These are phyloP conservation scores for Valencia hispanica DNA, from an alignment of 2,797 vertebrate species.

Conservation along the genomic window DNA sequence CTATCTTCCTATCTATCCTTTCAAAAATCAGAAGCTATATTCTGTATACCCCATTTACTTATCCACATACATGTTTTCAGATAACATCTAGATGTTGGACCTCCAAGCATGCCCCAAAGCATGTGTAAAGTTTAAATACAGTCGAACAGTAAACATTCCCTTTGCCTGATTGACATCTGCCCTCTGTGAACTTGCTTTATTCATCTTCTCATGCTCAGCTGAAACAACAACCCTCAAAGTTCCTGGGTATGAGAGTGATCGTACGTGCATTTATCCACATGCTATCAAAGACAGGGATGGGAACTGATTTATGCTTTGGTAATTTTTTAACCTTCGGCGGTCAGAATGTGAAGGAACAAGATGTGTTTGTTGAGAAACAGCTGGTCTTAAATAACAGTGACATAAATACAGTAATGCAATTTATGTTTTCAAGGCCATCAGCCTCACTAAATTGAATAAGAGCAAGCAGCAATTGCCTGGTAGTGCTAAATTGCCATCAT, in stretches of 20 bases:
- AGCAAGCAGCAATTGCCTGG: neutral
- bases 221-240: slow-evolving; percentile 57
- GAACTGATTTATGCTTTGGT: slow-evolving; percentile 42
- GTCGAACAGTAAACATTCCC: slow-evolving; percentile 56
- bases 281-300: slow-evolving; percentile 18
- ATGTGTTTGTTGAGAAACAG: slow-evolving; percentile 6
- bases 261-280: slow-evolving; percentile 42
- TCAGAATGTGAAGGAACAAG: neutral
- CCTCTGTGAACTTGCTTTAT: slow-evolving; percentile 41
- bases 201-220: slow-evolving; percentile 61
- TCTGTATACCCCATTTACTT: neutral
- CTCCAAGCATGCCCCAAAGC: neutral
- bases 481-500: neutral
- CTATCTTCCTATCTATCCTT: neutral
- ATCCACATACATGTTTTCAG: slow-evolving; percentile 2
- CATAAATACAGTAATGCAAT: slow-evolving; percentile 1
- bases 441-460: slow-evolving; percentile 2
- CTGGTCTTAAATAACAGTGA: slow-evolving; percentile 5
- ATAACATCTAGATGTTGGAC: neutral
- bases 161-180: slow-evolving; percentile 47
- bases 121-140: slow-evolving; percentile 34
- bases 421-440: slow-evolving; percentile 6
- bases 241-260: slow-evolving; percentile 11
- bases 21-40: neutral
- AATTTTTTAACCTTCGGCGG: slow-evolving; percentile 36